Evolutionary conservation across 2,888 invertebrate species (phyloP).

Genomic region (Metopia argyrocephala): DNA sequence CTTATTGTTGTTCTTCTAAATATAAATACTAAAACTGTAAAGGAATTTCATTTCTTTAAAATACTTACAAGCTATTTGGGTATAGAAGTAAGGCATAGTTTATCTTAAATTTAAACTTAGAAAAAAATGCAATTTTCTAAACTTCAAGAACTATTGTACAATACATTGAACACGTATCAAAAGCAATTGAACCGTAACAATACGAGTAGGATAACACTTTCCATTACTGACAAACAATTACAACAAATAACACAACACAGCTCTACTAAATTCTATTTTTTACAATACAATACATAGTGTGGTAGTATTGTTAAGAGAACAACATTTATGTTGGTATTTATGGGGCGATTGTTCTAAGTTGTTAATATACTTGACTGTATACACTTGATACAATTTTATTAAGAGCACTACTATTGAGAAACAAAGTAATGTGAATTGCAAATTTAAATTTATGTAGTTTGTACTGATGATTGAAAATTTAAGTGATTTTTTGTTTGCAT

Average conservation of each 20-base stretch:
- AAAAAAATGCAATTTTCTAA: no score
- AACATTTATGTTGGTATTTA: slow-evolving; percentile 45
- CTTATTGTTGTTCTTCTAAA: no score
- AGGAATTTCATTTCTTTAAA: no score
- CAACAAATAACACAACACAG: slow-evolving; percentile 35
- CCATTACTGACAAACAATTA: slow-evolving; percentile 43
- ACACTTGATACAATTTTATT: slow-evolving; percentile 1
- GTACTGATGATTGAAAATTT: no score
- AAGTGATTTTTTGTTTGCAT: no score
- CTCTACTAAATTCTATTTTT: slow-evolving; percentile 24
- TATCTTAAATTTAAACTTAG: no score
- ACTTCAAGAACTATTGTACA: not conserved
- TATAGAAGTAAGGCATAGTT: no score
- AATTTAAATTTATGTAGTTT: no score
- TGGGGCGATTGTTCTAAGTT: slow-evolving; percentile 35
- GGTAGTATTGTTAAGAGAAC: slow-evolving; percentile 47
- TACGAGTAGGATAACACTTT: slow-evolving; percentile 28
- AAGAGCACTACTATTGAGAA: no score
- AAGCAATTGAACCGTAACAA: slow-evolving; percentile 57
- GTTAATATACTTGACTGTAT: slow-evolving; percentile 19
- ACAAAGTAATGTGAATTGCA: no score
- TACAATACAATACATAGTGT: slow-evolving; percentile 45
- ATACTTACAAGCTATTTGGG: no score
- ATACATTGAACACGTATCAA: slow-evolving; percentile 43
- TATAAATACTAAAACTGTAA: no score